Conservation (phyloP, 2,797 vertebrate species). For the Hipposideros larvatus region DNA sequence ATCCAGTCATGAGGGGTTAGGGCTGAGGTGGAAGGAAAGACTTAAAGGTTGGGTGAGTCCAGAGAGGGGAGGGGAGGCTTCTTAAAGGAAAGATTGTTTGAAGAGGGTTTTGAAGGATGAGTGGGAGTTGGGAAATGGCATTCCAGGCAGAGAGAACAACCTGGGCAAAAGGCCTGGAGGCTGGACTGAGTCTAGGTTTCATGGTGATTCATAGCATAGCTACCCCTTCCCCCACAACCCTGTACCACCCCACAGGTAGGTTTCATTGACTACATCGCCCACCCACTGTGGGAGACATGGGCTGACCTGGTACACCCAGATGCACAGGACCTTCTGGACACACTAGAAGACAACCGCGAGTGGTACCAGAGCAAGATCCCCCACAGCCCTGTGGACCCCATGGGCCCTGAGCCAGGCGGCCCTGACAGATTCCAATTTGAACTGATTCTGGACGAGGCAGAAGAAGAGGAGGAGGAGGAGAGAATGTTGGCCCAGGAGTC, state of each 20-base stretch:
- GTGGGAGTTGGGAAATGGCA: background rate
- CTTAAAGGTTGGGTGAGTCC: background rate
- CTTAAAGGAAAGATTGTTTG: background rate
- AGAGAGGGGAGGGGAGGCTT: background rate
- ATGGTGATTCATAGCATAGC: background rate
- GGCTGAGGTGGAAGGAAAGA: background rate
- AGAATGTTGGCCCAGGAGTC: slow-evolving; percentile 73
- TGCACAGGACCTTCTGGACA: slow-evolving; percentile 95
- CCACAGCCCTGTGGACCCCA: slow-evolving; percentile 89
- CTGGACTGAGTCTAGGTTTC: too few species aligned
- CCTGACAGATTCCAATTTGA: slow-evolving; percentile 94
- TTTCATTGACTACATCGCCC: slow-evolving; percentile 96
- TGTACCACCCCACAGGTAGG: slow-evolving; percentile 89
- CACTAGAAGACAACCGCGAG: slow-evolving; percentile 95
- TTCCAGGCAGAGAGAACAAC: background rate
- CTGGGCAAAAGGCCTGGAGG: background rate
- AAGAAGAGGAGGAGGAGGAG: slow-evolving; percentile 88
- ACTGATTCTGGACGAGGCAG: slow-evolving; percentile 93
- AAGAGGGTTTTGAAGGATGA: slow-evolving; percentile 18
- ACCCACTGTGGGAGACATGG: slow-evolving; percentile 98
- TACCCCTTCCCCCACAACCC: background rate
- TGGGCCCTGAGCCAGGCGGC: background rate
- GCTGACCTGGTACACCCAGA: slow-evolving; percentile 96
- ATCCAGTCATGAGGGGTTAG: background rate
- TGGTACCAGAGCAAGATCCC: slow-evolving; percentile 98